A percentile compares a stretch with the other conserved stretches of the same genome.
These are phyloP conservation scores for Amphimedon queenslandica DNA, from an alignment of 37 sponge, comb jelly and placozoan species.

Conservation along the genomic window DNA sequence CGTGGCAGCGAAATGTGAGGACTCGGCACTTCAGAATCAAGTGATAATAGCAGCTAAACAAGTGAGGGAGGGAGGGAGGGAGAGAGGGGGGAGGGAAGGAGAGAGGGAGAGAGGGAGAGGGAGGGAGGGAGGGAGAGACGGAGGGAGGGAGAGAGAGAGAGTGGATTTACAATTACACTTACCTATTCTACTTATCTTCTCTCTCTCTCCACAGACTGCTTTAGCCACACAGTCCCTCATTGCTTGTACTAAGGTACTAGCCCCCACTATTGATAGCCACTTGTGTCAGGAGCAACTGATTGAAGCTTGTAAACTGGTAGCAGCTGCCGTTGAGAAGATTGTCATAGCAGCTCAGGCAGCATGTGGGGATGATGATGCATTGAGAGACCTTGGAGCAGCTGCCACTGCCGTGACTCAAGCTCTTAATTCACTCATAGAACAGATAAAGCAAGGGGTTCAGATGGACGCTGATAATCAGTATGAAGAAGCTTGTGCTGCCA, in stretches of 20 bases:
- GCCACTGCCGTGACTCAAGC: constrained; percentile 86
- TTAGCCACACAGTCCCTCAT: constrained; percentile 83
- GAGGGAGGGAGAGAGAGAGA: too few relatives aligned
- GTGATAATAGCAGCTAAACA: constrained; percentile 22
- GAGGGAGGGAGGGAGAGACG: too few relatives aligned
- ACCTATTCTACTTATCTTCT: background rate
- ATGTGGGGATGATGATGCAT: constrained; percentile 89
- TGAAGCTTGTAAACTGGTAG: constrained; percentile 81
- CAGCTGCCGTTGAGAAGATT: constrained; percentile 79
- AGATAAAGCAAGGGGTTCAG: constrained; percentile 67
- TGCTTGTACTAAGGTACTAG: constrained; percentile 84
- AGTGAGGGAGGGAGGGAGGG: too few relatives aligned
- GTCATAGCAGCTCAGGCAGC: constrained; percentile 83
- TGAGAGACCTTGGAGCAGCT: constrained; percentile 76
- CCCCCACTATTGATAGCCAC: constrained; percentile 75
- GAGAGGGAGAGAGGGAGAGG: too few relatives aligned
- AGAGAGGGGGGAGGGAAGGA: too few relatives aligned
- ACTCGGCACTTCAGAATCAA: constrained; percentile 72
- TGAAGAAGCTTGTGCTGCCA: constrained; percentile 85
- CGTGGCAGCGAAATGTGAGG: constrained; percentile 82
- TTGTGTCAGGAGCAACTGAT: constrained; percentile 88
- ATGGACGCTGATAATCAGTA: constrained; percentile 45
- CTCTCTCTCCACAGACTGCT: constrained; percentile 62
- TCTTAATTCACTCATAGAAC: constrained; percentile 68
- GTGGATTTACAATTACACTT: background rate